A percentile compares a stretch with the other conserved stretches of the same genome.
These are phyloP conservation scores for Itoplectis maculator DNA, from an alignment of 2,888 invertebrate genomes.

Conservation along the genomic window DNA sequence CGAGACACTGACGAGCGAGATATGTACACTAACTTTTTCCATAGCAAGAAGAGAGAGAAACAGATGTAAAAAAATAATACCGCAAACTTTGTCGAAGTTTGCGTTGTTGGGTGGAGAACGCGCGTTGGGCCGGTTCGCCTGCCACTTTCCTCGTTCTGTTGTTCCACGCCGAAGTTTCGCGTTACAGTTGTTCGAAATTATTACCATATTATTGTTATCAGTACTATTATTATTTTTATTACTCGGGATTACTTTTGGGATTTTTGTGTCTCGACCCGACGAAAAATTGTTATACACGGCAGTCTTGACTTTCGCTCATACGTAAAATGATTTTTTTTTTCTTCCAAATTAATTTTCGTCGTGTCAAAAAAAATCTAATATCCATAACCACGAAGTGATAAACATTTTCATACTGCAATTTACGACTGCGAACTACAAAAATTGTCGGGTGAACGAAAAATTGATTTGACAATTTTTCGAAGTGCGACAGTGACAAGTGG, in stretches of 20 bases:
- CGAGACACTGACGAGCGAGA: not conserved
- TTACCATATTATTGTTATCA: slow-evolving; percentile 20
- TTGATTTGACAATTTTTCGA: too few relatives aligned
- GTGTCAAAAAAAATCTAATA: too few relatives aligned
- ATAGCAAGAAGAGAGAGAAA: slow-evolving; percentile 1
- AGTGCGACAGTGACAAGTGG: too few relatives aligned
- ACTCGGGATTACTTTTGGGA: too few relatives aligned
- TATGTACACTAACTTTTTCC: not conserved
- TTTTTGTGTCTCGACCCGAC: too few relatives aligned
- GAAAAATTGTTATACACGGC: not conserved
- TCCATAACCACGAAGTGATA: too few relatives aligned
- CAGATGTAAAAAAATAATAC: not conserved
- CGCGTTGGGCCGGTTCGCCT: slow-evolving; percentile 41
- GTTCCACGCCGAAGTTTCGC: slow-evolving; percentile 46
- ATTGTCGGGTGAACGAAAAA: too few relatives aligned
- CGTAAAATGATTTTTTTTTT: not conserved
- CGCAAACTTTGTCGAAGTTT: slow-evolving; percentile 42
- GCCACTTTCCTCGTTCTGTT: slow-evolving; percentile 36
- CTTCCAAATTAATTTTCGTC: too few relatives aligned
- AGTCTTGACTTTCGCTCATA: not conserved
- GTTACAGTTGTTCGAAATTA: slow-evolving; percentile 43
- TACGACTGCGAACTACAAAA: too few relatives aligned
- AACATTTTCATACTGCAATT: too few relatives aligned
- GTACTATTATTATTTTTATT: too few relatives aligned
- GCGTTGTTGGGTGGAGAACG: slow-evolving; percentile 40